Evolutionary conservation across 2,888 invertebrate species (phyloP), one percentile per base, ranked within the genome.

Genomic region (Abrostola tripartita): DNA sequence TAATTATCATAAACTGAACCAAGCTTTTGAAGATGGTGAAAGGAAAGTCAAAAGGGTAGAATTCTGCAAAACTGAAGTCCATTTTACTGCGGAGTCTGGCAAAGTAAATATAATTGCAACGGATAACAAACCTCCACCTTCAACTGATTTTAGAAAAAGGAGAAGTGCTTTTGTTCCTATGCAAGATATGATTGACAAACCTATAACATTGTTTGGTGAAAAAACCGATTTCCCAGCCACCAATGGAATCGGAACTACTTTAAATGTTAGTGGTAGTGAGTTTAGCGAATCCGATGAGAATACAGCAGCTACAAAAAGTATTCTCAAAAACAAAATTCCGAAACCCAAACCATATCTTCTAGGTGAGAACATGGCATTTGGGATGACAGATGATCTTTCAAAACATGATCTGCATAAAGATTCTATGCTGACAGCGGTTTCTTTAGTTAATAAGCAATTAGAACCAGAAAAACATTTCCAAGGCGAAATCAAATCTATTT

Each of bases 21-120:
- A 83, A 57, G 63, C 50, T 0, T 89, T 83, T 67, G 93, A 93
- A 64, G 92, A 92, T 50, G 79, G 71, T 63, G 94, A 94, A 53
- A 92, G 94, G 77, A 95, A 94, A 85, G 92, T 95, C 1, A 97
- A 97, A 86, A 97, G 96, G 89, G 98, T 98, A 0, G 98, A 97
- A 82, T 98, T 98, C 88, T 97, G 97, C 85, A 98, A 98, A 92
- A 98, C 98, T 0, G 98, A 98, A 92, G 96, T 98, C 37, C 98
- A 98, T 88, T 98, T 98, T 86, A 97, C 97, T 0, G 97, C 97
- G 12, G 98, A 98, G 85, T 97, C 97, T 0, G 98, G 98, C 0
- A 96, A 96, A 80, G 97, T 98, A 0, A 97, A 98, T 84, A 98
- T 98, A 65, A 98, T 98, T 40, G 97, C 98, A 84, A 98, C 98